phyloP scores from a whole-genome alignment of 2,888 invertebrate species.

The Melinaea menophilus region DNA sequence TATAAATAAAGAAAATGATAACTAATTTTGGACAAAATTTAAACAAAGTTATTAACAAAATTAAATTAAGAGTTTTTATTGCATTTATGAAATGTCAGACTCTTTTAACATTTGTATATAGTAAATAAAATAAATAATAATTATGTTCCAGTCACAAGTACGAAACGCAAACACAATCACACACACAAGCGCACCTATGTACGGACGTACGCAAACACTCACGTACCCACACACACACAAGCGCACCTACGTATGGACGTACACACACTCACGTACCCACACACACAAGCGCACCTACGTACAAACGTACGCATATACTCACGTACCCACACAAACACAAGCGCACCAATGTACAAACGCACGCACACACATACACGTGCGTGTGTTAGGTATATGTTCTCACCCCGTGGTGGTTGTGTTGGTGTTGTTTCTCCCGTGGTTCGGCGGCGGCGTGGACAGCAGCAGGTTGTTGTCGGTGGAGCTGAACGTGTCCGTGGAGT shows the following conservation, averaged over 20 bases:
- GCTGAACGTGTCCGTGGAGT: constrained; percentile 66
- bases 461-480: constrained; percentile 65
- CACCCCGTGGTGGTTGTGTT: constrained; percentile 47
- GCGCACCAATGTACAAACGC: no score
- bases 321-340: not conserved
- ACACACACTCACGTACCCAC: not conserved
- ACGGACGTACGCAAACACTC: not conserved
- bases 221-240: not conserved
- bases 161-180: not conserved
- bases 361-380: no score
- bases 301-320: not conserved
- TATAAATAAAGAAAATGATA: no score
- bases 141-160: no score
- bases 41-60: no score
- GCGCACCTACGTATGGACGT: no score
- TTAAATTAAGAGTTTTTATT: no score
- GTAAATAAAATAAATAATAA: no score
- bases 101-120: no score
- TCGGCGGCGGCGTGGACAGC: constrained; percentile 64
- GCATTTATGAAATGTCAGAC: no score
- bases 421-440: constrained; percentile 56
- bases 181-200: not conserved
- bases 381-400: constrained; percentile 20
- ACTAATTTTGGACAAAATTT: no score
- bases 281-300: not conserved